phyloP scores from a whole-genome alignment of 92 coral and sea anemone genomes.

The Porites evermanni region DNA sequence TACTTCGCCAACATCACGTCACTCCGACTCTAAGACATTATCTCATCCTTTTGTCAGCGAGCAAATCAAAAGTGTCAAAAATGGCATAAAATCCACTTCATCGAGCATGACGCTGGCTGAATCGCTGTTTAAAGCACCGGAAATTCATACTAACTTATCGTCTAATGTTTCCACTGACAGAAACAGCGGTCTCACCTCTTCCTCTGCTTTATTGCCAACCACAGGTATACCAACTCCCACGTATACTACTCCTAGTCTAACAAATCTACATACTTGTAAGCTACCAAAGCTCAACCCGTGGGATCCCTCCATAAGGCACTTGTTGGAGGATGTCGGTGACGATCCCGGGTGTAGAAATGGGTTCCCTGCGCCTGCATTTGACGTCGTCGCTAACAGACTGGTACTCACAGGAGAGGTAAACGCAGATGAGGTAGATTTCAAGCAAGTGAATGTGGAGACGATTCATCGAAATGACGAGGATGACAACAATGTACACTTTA shows the following conservation, averaged over 20 bases:
- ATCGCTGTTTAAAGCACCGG: not conserved
- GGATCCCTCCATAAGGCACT: conserved; percentile 79
- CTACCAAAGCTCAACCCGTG: conserved; percentile 84
- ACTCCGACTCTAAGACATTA: not conserved
- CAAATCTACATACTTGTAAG: conserved; percentile 56
- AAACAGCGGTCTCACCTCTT: not conserved
- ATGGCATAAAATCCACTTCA: not conserved
- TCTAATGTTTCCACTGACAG: not conserved
- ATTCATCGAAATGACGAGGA: conserved; percentile 60
- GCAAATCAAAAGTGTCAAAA: not conserved
- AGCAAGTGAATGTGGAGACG: conserved; percentile 54
- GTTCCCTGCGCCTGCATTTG: conserved; percentile 67
- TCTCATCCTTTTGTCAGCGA: not conserved
- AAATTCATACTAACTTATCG: not conserved
- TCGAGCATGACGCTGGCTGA: not conserved
- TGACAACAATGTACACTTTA: conserved; percentile 33
- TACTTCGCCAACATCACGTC: not conserved
- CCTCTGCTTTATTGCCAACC: not conserved
- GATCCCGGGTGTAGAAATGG: conserved; percentile 75
- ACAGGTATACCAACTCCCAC: conserved; percentile 29
- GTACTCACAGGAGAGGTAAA: conserved; percentile 52
- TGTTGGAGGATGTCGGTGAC: conserved; percentile 76
- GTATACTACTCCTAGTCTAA: conserved; percentile 18
- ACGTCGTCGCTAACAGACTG: conserved; percentile 71
- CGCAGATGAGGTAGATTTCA: conserved; percentile 10